Percentiles rank a stretch among this genome's conserved stretches.
Evolutionary conservation across 2,797 vertebrate genomes (phyloP).

Genomic region (Chiloscyllium punctatum): DNA sequence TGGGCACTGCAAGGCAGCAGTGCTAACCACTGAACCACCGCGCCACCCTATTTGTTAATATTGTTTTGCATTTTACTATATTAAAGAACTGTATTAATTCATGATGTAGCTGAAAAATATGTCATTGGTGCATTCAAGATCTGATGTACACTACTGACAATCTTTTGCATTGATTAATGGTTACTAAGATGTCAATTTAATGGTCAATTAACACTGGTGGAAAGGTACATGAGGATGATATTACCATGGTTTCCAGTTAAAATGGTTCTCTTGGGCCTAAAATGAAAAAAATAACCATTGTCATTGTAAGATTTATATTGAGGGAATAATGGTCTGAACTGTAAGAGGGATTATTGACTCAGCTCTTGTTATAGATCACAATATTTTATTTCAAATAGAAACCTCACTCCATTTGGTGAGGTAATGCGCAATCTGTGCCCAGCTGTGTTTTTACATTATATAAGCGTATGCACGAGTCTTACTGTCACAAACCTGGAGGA

Average conservation of each 20-base stretch:
- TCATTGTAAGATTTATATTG: neutral
- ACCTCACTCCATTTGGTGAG: neutral
- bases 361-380: neutral
- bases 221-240: neutral
- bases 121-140: neutral
- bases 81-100: neutral
- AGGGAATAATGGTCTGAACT: neutral
- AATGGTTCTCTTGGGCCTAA: conserved; percentile 12
- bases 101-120: neutral
- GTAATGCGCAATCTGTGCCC: neutral
- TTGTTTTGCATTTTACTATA: neutral
- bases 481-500: neutral
- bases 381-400: neutral
- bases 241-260: neutral
- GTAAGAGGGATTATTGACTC: neutral
- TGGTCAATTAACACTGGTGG: neutral
- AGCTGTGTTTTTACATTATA: neutral
- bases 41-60: too few species aligned
- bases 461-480: neutral
- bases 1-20: too few species aligned
- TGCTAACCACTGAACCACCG: too few species aligned
- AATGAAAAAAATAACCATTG: too few species aligned
- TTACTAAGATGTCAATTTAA: conserved; percentile 10
- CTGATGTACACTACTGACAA: neutral
- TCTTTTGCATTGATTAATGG: neutral